Evolutionary conservation across 2,888 invertebrate genomes (phyloP).

Genomic region (Iselma pallidipennis): DNA sequence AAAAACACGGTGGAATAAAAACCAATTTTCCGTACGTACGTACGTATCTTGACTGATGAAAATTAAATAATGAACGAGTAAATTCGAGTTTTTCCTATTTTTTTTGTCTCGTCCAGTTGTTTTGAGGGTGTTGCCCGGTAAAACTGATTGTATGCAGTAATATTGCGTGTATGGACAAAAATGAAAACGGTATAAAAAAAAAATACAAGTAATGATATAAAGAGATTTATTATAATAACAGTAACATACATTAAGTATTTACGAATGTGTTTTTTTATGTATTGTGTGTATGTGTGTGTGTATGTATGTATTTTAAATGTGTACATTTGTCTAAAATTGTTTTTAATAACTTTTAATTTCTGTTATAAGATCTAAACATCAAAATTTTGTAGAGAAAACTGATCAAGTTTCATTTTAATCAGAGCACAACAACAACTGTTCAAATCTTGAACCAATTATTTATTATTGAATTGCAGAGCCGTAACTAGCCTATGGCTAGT

Average conservation of each 20-base stretch:
- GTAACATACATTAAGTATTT: conserved; percentile 23
- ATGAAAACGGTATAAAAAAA: neutral
- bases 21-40: no score
- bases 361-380: conserved; percentile 19
- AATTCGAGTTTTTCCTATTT: no score
- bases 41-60: no score
- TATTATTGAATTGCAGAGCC: neutral
- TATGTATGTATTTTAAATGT: neutral
- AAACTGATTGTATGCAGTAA: no score
- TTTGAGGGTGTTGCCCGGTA: no score
- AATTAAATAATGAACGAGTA: no score
- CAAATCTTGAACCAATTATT: neutral
- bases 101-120: no score
- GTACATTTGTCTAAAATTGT: conserved; percentile 9
- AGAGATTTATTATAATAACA: conserved; percentile 26
- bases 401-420: neutral
- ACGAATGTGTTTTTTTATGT: neutral
- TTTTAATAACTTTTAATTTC: conserved; percentile 14
- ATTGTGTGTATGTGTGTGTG: conserved; percentile 1
- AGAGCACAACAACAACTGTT: neutral
- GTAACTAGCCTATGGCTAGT: no score
- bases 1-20: no score
- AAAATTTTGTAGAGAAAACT: conserved; percentile 20
- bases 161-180: no score
- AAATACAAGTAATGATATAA: conserved; percentile 16